Conservation (phyloP, 1,140 invertebrate species). For the Rhagoletis zephyria region DNA sequence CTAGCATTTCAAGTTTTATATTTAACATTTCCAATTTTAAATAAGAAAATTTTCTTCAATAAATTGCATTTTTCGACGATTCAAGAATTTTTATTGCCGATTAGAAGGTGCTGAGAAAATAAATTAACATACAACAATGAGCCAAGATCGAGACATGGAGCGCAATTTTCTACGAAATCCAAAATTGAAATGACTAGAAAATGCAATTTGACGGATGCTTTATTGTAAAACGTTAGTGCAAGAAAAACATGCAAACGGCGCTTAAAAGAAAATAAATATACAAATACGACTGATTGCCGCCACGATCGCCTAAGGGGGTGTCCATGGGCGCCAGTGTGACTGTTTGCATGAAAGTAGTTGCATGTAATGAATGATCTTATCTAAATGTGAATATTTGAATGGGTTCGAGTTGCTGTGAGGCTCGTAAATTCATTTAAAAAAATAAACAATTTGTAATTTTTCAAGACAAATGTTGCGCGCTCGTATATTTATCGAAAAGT, state of each 20-base stretch:
- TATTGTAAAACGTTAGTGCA: slow-evolving; percentile 16
- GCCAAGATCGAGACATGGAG: background rate
- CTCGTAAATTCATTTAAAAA: slow-evolving; percentile 34
- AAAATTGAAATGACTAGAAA: background rate
- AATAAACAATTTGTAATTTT: slow-evolving; percentile 6
- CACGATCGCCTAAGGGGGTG: background rate
- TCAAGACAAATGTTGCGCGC: too few species aligned
- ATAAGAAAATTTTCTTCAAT: background rate
- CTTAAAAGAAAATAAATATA: slow-evolving; percentile 38
- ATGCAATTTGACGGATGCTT: slow-evolving; percentile 31
- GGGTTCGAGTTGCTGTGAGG: background rate
- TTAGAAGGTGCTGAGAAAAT: slow-evolving; percentile 27
- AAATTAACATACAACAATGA: background rate
- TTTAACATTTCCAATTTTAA: background rate
- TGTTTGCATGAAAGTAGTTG: background rate
- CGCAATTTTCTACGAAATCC: background rate
- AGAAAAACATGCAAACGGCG: slow-evolving; percentile 6
- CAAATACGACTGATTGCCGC: background rate
- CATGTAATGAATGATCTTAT: background rate
- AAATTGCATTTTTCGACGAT: slow-evolving; percentile 11
- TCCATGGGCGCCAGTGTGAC: slow-evolving; percentile 9
- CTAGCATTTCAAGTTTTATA: background rate
- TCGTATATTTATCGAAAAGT: too few species aligned
- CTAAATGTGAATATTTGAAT: background rate
- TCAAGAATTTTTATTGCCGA: slow-evolving; percentile 7